These are phyloP conservation scores for Tauraco hartlaubi DNA, from an alignment of 2,797 vertebrate genomes.

Conservation along the genomic window DNA sequence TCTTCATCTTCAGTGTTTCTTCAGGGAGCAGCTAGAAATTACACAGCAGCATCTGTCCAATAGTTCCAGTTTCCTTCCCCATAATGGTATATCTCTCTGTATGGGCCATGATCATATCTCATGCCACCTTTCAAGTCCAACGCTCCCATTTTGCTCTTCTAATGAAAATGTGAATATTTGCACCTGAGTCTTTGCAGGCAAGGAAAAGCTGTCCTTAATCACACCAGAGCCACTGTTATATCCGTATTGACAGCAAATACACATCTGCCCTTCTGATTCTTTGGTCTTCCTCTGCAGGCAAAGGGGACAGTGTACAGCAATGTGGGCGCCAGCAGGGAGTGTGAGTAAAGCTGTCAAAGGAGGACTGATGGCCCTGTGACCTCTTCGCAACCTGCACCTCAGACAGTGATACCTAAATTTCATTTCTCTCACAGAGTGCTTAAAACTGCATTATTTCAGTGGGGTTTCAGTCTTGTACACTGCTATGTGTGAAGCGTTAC, in stretches of 20 bases:
- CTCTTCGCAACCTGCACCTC: background rate
- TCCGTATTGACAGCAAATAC: background rate
- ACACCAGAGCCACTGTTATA: rapidly evolving
- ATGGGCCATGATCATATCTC: background rate
- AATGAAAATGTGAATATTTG: background rate
- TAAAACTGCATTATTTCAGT: background rate
- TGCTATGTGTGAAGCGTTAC: background rate
- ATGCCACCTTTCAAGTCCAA: background rate
- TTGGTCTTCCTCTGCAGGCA: background rate
- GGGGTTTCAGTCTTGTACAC: background rate
- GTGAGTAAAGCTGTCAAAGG: background rate
- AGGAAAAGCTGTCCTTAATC: background rate
- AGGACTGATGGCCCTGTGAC: background rate
- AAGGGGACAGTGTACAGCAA: background rate
- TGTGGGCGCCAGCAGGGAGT: rapidly evolving
- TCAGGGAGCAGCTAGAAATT: background rate
- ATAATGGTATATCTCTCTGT: background rate
- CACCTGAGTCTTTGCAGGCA: background rate
- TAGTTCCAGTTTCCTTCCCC: background rate
- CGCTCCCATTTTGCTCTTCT: background rate
- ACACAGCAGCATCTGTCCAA: background rate
- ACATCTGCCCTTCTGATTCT: background rate
- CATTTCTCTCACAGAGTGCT: background rate
- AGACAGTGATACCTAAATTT: background rate
- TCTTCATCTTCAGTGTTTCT: background rate